Conservation (phyloP, 2,888 invertebrate species). For the Scaptomyza reducta region DNA sequence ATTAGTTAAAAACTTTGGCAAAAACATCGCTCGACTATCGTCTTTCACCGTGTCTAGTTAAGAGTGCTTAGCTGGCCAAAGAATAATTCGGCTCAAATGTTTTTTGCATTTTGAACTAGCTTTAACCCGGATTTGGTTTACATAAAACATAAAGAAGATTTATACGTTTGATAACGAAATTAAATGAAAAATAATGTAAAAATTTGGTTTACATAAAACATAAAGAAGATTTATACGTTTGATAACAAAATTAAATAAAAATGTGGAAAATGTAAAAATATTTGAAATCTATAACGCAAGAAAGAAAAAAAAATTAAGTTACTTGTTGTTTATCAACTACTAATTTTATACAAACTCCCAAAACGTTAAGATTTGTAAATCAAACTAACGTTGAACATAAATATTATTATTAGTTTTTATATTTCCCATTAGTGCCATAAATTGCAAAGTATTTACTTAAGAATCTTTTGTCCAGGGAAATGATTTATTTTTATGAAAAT, state of each 20-base stretch:
- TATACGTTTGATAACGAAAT: too few species aligned
- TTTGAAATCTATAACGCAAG: too few species aligned
- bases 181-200: too few species aligned
- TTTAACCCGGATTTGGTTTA: not conserved
- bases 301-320: not conserved
- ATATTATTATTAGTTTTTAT: not conserved
- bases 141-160: not conserved
- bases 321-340: too few species aligned
- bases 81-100: not conserved
- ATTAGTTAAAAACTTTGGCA: conserved; percentile 70
- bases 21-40: conserved; percentile 55
- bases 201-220: not conserved
- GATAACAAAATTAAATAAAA: too few species aligned
- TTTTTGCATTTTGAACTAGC: not conserved
- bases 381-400: too few species aligned
- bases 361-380: too few species aligned
- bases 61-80: conserved; percentile 8
- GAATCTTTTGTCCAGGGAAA: not conserved
- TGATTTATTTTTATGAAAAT: conserved; percentile 1
- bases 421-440: not conserved
- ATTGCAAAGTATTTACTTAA: conserved; percentile 6
- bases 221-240: too few species aligned
- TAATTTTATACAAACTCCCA: too few species aligned
- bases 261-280: too few species aligned
- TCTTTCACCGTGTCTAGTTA: conserved; percentile 16